Evolutionary conservation across 2,888 invertebrate species (phyloP).

Genomic region (Operophtera brumata): DNA sequence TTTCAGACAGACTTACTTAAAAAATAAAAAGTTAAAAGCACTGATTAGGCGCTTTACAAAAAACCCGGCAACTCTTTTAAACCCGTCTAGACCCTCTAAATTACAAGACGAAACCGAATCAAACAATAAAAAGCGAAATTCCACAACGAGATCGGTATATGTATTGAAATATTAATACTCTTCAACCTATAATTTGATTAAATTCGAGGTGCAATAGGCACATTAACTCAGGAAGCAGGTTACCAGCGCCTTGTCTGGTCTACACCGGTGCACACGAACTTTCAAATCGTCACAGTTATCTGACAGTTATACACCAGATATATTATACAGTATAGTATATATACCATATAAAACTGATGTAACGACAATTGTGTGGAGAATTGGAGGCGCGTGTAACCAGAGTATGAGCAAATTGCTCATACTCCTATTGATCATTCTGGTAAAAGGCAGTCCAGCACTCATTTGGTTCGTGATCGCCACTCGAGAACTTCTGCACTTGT

Average conservation of each 20-base stretch:
- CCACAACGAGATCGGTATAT: slow-evolving; percentile 73
- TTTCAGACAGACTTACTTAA: slow-evolving; percentile 17
- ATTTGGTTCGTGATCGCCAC: no score
- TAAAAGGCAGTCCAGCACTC: no score
- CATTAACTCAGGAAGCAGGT: slow-evolving; percentile 4
- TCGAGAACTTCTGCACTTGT: no score
- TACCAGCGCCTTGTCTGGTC: background rate
- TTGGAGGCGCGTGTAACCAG: no score
- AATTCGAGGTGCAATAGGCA: slow-evolving; percentile 58
- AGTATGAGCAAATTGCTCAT: no score
- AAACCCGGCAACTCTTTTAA: slow-evolving; percentile 45
- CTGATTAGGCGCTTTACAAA: slow-evolving; percentile 27
- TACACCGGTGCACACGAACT: no score
- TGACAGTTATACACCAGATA: no score
- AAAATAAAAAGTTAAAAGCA: slow-evolving; percentile 30
- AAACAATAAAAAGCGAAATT: slow-evolving; percentile 76
- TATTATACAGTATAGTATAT: no score
- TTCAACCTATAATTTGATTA: slow-evolving; percentile 80
- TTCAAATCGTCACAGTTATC: no score
- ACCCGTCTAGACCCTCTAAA: slow-evolving; percentile 72
- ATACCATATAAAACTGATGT: no score
- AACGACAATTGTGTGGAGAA: no score
- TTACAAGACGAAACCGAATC: slow-evolving; percentile 68
- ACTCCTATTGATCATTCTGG: no score
- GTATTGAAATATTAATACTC: slow-evolving; percentile 79